phyloP scores from a whole-genome alignment of 2,888 invertebrate genomes.

The Amitus sp. region DNA sequence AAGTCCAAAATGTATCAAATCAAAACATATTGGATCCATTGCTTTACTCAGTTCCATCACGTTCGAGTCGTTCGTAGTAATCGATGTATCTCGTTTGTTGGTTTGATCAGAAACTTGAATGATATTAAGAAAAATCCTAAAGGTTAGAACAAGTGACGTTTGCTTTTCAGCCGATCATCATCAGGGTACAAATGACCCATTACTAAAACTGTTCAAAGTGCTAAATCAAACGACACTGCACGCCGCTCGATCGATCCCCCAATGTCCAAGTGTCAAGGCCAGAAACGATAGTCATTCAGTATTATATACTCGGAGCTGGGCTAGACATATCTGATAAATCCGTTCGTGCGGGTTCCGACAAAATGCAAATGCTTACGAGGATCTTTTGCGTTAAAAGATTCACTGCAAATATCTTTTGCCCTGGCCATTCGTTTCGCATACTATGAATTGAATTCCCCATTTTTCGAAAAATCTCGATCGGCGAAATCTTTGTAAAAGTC shows the following conservation, averaged over 20 bases:
- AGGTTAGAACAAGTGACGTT: neutral
- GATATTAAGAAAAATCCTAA: neutral
- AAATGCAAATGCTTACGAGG: neutral
- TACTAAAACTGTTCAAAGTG: neutral
- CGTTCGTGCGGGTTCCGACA: neutral
- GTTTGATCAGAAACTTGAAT: neutral
- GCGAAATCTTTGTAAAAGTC: no score
- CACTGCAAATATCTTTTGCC: no score
- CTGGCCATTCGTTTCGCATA: no score
- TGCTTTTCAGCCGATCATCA: neutral
- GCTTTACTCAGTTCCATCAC: no score
- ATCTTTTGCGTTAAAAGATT: neutral
- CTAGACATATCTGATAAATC: neutral
- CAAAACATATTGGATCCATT: no score
- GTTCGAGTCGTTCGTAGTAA: neutral
- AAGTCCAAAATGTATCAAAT: no score
- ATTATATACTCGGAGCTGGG: neutral
- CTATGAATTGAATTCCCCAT: no score
- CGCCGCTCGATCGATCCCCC: conserved; percentile 3
- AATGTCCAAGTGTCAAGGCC: conserved; percentile 6
- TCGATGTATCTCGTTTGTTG: neutral
- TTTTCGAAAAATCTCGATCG: no score
- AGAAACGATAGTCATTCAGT: conserved; percentile 6
- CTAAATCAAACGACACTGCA: conserved; percentile 5
- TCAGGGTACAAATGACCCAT: neutral